Evolutionary conservation across 2,888 invertebrate species (phyloP).

Genomic region (Drosophila ustulata): DNA sequence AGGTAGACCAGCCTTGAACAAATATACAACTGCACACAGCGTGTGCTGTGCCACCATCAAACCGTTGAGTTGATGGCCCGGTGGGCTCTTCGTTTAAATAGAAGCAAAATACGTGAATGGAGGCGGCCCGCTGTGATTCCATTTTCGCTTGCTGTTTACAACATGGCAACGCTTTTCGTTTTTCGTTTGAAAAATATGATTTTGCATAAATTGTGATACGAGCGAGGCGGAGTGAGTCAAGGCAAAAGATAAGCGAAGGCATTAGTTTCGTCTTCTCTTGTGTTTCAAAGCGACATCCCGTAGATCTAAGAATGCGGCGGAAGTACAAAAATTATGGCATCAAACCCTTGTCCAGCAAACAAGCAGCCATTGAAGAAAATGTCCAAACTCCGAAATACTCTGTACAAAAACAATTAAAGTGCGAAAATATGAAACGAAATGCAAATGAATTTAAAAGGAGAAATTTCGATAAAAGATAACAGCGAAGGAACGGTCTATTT

Average conservation of each 20-base stretch:
- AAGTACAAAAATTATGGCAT: slow-evolving; percentile 46
- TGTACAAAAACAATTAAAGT: background rate
- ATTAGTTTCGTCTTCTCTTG: slow-evolving; percentile 17
- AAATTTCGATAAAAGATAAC: background rate
- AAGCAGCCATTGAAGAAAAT: background rate
- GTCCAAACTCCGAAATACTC: slow-evolving; percentile 4
- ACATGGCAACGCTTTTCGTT: slow-evolving; percentile 55
- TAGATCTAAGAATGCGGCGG: slow-evolving; percentile 36
- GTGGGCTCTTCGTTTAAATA: slow-evolving; percentile 57
- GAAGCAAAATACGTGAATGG: slow-evolving; percentile 40
- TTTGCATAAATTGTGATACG: slow-evolving; percentile 74
- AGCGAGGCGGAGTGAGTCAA: slow-evolving; percentile 54
- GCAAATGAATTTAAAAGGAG: background rate
- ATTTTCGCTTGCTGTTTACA: slow-evolving; percentile 55
- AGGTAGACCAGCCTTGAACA: slow-evolving; percentile 74
- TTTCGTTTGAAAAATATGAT: slow-evolving; percentile 71
- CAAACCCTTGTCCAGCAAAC: slow-evolving; percentile 4
- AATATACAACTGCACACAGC: slow-evolving; percentile 53
- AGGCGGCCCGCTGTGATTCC: slow-evolving; percentile 77
- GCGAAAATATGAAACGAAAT: background rate
- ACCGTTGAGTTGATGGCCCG: slow-evolving; percentile 46
- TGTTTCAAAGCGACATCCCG: slow-evolving; percentile 41
- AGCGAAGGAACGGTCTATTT: background rate
- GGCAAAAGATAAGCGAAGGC: slow-evolving; percentile 59
- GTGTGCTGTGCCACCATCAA: slow-evolving; percentile 28